phyloP scores from a whole-genome alignment of 2,888 invertebrate genomes.

The Erpobdella octoculata region DNA sequence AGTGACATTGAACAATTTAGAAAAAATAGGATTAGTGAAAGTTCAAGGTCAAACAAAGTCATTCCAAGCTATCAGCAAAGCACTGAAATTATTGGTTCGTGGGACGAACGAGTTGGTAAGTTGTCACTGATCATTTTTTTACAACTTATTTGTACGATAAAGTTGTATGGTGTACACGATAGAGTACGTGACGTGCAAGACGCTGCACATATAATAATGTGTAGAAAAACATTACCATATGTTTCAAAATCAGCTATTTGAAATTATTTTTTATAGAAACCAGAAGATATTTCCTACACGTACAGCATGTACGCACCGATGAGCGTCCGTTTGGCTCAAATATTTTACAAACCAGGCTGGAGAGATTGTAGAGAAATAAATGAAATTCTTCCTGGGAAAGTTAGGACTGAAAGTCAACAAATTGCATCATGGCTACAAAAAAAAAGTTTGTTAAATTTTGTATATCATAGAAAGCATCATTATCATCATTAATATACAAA shows the following conservation, averaged over 20 bases:
- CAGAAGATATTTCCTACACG: conserved; percentile 80
- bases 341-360: conserved; percentile 55
- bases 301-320: conserved; percentile 86
- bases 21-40: conserved; percentile 73
- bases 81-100: conserved; percentile 76
- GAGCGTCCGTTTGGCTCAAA: conserved; percentile 67
- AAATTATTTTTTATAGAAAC: too few relatives aligned
- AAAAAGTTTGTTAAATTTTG: conserved; percentile 44
- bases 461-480: too few relatives aligned
- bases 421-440: conserved; percentile 52
- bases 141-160: background rate
- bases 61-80: conserved; percentile 54
- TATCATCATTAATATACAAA: too few relatives aligned
- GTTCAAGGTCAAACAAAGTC: conserved; percentile 47
- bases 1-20: conserved; percentile 73
- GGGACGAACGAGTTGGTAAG: conserved; percentile 68
- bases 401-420: conserved; percentile 56
- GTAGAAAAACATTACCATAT: too few relatives aligned
- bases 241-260: too few relatives aligned
- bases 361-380: conserved; percentile 66
- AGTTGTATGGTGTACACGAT: too few relatives aligned
- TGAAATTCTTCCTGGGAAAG: conserved; percentile 67
- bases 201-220: too few relatives aligned
- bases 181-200: too few relatives aligned
- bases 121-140: background rate